These are phyloP conservation scores for Charanyca ferruginea DNA, from an alignment of 2,888 invertebrate genomes.

Conservation along the genomic window DNA sequence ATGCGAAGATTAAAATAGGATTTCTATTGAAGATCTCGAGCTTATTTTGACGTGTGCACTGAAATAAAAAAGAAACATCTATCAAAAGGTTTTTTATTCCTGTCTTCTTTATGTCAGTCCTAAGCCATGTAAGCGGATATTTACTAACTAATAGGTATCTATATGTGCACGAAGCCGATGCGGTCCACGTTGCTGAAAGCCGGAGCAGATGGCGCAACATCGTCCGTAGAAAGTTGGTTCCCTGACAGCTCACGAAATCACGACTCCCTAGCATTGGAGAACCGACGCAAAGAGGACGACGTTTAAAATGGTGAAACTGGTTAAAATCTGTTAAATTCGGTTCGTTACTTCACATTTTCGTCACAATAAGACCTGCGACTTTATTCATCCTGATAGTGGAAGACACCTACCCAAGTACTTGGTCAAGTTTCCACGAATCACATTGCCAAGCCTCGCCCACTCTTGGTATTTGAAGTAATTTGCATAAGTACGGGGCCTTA, in stretches of 20 bases:
- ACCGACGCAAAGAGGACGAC: too few relatives aligned
- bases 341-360: too few relatives aligned
- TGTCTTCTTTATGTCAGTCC: background rate
- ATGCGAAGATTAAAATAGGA: too few relatives aligned
- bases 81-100: background rate
- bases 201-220: too few relatives aligned
- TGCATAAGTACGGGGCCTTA: conserved; percentile 29
- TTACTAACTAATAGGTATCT: conserved; percentile 8
- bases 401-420: background rate
- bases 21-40: too few relatives aligned
- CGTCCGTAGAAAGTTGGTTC: too few relatives aligned
- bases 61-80: background rate
- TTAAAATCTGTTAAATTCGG: too few relatives aligned
- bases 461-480: conserved; percentile 37
- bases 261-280: too few relatives aligned
- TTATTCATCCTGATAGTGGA: background rate
- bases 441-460: conserved; percentile 44
- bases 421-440: conserved; percentile 30
- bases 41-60: conserved; percentile 22
- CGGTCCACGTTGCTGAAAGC: too few relatives aligned
- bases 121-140: conserved; percentile 1
- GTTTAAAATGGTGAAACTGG: too few relatives aligned
- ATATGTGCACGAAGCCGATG: too few relatives aligned
- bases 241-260: too few relatives aligned
- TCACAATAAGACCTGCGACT: background rate